Evolutionary conservation across 2,888 invertebrate genomes (phyloP).

Genomic region (Andrena hattorfiana): DNA sequence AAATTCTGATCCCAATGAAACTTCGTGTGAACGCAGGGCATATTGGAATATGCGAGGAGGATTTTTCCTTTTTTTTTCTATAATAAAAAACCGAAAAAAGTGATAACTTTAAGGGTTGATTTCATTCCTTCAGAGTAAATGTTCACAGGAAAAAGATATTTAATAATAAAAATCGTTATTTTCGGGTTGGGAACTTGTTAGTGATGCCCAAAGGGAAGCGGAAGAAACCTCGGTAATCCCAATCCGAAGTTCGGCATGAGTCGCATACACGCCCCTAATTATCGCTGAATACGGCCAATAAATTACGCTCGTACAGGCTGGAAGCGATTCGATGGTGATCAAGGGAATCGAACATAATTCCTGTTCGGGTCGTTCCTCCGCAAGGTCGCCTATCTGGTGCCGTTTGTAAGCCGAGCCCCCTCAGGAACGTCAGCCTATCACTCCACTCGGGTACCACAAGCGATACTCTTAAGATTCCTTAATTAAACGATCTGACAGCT

Average conservation of each 20-base stretch:
- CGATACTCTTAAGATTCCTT: conserved; percentile 79
- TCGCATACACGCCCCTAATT: conserved; percentile 25
- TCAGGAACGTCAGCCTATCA: conserved; percentile 63
- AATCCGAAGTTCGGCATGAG: conserved; percentile 18
- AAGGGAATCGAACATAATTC: conserved; percentile 47
- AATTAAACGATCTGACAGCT: conserved; percentile 83
- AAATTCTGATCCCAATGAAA: too few relatives aligned
- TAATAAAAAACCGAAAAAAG: too few relatives aligned
- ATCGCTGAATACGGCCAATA: conserved; percentile 28
- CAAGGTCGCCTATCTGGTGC: conserved; percentile 26
- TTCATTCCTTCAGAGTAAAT: too few relatives aligned
- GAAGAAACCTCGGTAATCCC: conserved; percentile 17
- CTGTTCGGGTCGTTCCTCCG: not conserved
- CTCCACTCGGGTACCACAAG: conserved; percentile 54
- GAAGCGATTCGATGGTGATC: conserved; percentile 20
- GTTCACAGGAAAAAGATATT: too few relatives aligned
- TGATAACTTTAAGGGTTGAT: too few relatives aligned
- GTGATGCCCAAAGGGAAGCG: not conserved
- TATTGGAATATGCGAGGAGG: too few relatives aligned
- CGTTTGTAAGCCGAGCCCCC: conserved; percentile 27
- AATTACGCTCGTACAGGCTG: conserved; percentile 26
- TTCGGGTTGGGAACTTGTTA: too few relatives aligned
- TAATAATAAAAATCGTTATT: too few relatives aligned
- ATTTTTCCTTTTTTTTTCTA: too few relatives aligned
- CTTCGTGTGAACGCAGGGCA: too few relatives aligned